Percentiles rank a stretch among this genome's conserved stretches.
These are phyloP conservation scores for Corythornis vintsioides DNA, from an alignment of 2,113 vertebrate species.

Conservation along the genomic window DNA sequence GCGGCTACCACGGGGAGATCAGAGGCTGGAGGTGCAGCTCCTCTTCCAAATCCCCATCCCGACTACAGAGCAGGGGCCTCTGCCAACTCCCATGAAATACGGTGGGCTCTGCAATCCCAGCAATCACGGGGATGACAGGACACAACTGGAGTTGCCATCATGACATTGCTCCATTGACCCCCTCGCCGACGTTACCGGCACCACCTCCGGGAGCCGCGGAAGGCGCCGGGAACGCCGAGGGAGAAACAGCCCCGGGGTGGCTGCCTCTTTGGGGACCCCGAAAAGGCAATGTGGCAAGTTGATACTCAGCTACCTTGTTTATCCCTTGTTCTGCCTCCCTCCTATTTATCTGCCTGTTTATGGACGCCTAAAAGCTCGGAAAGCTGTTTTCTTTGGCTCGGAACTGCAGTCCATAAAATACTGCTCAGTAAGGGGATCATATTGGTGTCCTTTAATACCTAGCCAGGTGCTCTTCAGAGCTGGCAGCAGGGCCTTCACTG, in stretches of 20 bases:
- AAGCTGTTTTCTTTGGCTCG: slow-evolving; percentile 81
- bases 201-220: neutral
- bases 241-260: neutral
- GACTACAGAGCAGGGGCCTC: neutral
- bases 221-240: neutral
- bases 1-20: slow-evolving; percentile 49
- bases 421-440: slow-evolving; percentile 72
- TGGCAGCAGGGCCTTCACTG: slow-evolving; percentile 58
- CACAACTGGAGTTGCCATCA: neutral
- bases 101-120: neutral
- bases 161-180: slow-evolving; percentile 5
- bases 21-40: slow-evolving; percentile 47
- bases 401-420: slow-evolving; percentile 70
- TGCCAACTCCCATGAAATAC: slow-evolving; percentile 43
- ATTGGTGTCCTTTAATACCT: slow-evolving; percentile 74
- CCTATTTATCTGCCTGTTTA: slow-evolving; percentile 76
- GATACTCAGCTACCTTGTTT: slow-evolving; percentile 65
- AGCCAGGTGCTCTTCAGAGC: slow-evolving; percentile 76
- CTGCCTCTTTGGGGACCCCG: neutral
- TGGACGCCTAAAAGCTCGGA: slow-evolving; percentile 73
- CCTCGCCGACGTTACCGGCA: neutral
- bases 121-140: slow-evolving; percentile 30
- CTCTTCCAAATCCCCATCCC: slow-evolving; percentile 18
- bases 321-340: slow-evolving; percentile 69
- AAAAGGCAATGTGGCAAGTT: slow-evolving; percentile 43